Base-by-base conservation (phyloP, 2,888 invertebrate genomes). In the Amblyjoppa proteus region DNA sequence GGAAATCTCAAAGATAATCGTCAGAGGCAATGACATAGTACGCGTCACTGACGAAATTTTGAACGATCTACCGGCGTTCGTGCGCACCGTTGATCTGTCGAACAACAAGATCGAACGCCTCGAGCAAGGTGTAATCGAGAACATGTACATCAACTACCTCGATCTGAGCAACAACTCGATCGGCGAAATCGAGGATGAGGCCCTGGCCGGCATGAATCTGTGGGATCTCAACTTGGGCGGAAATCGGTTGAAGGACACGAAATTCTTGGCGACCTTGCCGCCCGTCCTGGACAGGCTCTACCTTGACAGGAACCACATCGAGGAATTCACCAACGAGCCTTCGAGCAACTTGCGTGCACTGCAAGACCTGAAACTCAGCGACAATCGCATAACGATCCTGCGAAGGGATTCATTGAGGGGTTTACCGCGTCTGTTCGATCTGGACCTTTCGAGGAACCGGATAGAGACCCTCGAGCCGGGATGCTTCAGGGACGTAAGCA, bases 11-110 rank as follows among this genome's bases (percentile, higher is more conserved):
- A 84, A 83, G 1, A 49, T 91, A 16, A 89, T 90, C 58, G 58
- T 91, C 2, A 81, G 88, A 0, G 73, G 85, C n/a, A 91, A 91
- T 74, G 87, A 89, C 0, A 90, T 91, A 25, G 16, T 1, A 0
- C 13, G 13, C 13, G 3, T 76, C 51, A 89, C 88, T 9, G 87
- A 83, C 11, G 91, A 90, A 13, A n/a, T 87, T 2, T 41, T 91
- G 7, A 91, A 91, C 74, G 89, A 90, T 56, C 71, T 91, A 0
- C 91, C 91, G 0, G 84, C 79, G 1, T 79, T 78, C 38, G 20
- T 91, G 58, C 68, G 71, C 2, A 84, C 81, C 9, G 89, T 91
- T 9, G 88, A 86, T 31, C 78, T 91, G 0, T 38, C 58, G 28
- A 69, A 79, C 0, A 91, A 91, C 38, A 77, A 74, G 0, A 89